Evolutionary conservation across 2,888 invertebrate species (phyloP).

Genomic region (Macrosiphum euphorbiae): DNA sequence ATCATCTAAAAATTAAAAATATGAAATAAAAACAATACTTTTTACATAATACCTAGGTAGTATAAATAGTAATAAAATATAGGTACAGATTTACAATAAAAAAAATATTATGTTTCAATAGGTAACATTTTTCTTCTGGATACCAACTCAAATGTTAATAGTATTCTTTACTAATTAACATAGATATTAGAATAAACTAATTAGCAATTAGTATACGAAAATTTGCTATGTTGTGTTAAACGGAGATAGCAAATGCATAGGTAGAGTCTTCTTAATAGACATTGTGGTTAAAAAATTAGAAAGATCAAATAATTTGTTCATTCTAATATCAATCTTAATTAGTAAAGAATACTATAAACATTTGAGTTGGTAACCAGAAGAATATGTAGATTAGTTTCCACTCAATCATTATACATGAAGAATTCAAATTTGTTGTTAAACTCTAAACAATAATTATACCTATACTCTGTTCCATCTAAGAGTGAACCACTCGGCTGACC

Average conservation of each 20-base stretch:
- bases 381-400: background rate
- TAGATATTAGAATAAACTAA: background rate
- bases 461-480: no score
- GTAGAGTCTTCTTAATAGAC: no score
- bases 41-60: background rate
- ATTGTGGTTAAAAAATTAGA: background rate
- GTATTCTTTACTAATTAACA: background rate
- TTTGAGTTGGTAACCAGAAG: background rate
- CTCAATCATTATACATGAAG: background rate
- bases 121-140: background rate
- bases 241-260: no score
- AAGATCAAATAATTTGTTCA: background rate
- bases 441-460: no score
- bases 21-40: background rate
- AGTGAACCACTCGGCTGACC: no score
- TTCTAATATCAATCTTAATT: background rate
- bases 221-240: no score
- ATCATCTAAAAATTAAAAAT: constrained; percentile 78
- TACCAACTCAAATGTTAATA: background rate
- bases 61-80: no score
- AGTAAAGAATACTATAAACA: background rate
- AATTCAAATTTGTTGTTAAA: background rate
- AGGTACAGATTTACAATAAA: background rate
- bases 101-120: background rate
- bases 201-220: no score